Conservation (phyloP, 2,797 vertebrate genomes). For the Paratrypauchen microcephalus region DNA sequence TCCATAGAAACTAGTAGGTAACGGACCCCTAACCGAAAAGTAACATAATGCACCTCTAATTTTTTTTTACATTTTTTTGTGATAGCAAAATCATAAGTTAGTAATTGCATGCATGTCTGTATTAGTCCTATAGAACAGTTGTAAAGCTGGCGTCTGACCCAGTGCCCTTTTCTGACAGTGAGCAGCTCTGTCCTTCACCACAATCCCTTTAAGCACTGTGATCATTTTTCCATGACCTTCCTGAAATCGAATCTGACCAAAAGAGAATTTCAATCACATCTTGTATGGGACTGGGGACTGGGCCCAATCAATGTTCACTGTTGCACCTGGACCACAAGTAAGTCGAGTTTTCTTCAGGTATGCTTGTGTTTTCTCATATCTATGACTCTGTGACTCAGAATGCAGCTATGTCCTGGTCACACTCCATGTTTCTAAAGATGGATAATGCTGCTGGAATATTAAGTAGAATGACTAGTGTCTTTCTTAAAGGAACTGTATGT, state of each 20-base stretch:
- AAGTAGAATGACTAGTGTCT: no score
- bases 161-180: neutral
- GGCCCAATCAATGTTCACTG: conserved; percentile 20
- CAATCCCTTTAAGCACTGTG: conserved; percentile 12
- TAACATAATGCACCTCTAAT: no score
- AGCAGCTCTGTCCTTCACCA: conserved; percentile 22
- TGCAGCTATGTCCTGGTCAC: neutral
- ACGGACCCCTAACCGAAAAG: no score
- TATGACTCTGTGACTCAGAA: conserved; percentile 16
- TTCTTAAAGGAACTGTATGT: no score
- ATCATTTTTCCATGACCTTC: conserved; percentile 24
- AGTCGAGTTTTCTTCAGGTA: conserved; percentile 14
- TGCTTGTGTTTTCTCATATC: conserved; percentile 21
- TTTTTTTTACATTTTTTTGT: no score
- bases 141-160: neutral
- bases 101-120: neutral
- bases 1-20: no score
- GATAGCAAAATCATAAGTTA: no score
- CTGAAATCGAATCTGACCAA: conserved; percentile 4
- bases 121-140: no score
- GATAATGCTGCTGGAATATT: no score
- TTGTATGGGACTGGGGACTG: neutral
- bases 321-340: conserved; percentile 15
- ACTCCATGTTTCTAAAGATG: neutral
- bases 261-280: conserved; percentile 21